Evolutionary conservation across 2,113 vertebrate genomes (phyloP), one percentile per base, ranked within the genome.

Genomic region (Aleadryas rufinucha): DNA sequence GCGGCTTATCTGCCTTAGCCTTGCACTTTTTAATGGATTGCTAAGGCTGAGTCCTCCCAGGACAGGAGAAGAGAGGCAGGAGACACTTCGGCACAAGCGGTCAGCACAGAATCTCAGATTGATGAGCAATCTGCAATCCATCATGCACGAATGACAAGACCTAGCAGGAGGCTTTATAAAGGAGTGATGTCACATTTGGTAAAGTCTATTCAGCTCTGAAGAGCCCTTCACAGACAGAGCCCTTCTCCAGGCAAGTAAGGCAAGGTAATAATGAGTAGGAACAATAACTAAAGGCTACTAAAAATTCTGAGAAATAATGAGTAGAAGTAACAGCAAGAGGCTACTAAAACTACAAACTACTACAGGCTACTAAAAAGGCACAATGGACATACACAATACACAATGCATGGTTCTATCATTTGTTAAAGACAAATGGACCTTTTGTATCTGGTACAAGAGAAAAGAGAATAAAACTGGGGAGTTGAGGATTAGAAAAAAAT

Each of bases 1-100:
- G 7, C 0, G 0, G 31, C 11, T 53, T 37, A 19, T 22, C 42
- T 78, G 31, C 21, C 45, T 79, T 30, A 79, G 16, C 21, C 18
- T 71, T 75, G 20, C 9, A 22, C 10, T 59, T 60, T 84, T 52
- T 30, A 63, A 54, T 37, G 30, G 39, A 13, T 20, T 82, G 21
- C 30, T 70, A 31, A 24, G 17, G 24, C 41, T 78, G 37, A 65
- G 26, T 74, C 41, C 39, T 53, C 50, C 52, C 59, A 35, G 27
- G 57, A 18, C 30, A 44, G 12, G 13, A 63, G 47, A 70, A 70
- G n/a, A 54, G 26, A 77, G 26, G 15, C 45, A 66, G 45, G 5
- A 84, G 16, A 76, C 4, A 18, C 33, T 37, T 30, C 21, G 9
- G 23, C 39, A 70, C 33, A 37, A 61, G 16, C 11, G 54, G 23